These are phyloP conservation scores for Hirundichthys speculiger DNA, from an alignment of 2,113 vertebrate genomes.

Conservation along the genomic window DNA sequence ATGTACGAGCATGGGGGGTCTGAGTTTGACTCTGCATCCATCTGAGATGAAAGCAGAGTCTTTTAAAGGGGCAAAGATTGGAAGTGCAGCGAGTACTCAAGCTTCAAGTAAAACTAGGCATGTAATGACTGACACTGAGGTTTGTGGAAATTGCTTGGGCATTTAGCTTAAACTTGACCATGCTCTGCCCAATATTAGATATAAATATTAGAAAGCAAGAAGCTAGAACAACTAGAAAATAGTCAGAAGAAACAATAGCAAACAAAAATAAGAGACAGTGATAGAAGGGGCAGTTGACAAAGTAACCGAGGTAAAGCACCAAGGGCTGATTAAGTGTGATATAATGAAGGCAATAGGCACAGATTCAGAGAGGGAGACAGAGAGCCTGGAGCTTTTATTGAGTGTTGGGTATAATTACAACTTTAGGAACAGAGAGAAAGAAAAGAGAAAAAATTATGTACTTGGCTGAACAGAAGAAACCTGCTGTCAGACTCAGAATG, in stretches of 20 bases:
- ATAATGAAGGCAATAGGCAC: conserved; percentile 48
- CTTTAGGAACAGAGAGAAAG: conserved; percentile 14
- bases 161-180: conserved; percentile 23
- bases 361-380: conserved; percentile 38
- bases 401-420: conserved; percentile 63
- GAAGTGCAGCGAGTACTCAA: conserved; percentile 33
- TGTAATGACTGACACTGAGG: neutral
- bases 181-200: neutral
- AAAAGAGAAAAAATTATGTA: conserved; percentile 9
- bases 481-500: conserved; percentile 2
- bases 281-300: neutral
- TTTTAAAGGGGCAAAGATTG: neutral
- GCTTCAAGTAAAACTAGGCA: conserved; percentile 19
- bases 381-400: conserved; percentile 41
- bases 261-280: neutral
- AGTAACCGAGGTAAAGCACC: conserved; percentile 5
- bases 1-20: conserved; percentile 9
- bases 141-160: neutral
- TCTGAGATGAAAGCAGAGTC: conserved; percentile 37
- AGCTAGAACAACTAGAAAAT: neutral
- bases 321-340: conserved; percentile 54
- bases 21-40: conserved; percentile 39
- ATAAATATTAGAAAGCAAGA: neutral
- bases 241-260: conserved; percentile 6
- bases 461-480: conserved; percentile 33